phyloP scores from a whole-genome alignment of 1,140 invertebrate genomes.

The Notospermus geniculatus region DNA sequence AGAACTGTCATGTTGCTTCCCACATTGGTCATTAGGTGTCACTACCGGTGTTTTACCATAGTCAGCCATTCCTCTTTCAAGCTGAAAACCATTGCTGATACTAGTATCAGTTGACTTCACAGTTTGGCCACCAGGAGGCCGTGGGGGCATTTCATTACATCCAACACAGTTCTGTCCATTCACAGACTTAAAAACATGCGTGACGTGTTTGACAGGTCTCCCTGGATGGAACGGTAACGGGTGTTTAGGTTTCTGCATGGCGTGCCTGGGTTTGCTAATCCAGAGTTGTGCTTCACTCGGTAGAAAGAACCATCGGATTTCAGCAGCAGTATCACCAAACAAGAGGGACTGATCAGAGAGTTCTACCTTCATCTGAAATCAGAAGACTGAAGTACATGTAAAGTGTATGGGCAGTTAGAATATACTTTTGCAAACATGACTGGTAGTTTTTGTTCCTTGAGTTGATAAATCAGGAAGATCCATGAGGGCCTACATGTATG shows the following conservation, averaged over 20 bases:
- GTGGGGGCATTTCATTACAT: too few relatives aligned
- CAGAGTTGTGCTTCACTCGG: conserved; percentile 57
- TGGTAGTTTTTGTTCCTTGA: not conserved
- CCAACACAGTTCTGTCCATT: too few relatives aligned
- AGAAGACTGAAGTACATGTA: conserved; percentile 11
- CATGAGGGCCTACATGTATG: too few relatives aligned
- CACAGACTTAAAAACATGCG: too few relatives aligned
- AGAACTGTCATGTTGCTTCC: too few relatives aligned
- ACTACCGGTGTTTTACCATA: too few relatives aligned
- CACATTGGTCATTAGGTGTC: too few relatives aligned
- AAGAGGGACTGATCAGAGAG: conserved; percentile 73
- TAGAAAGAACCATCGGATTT: conserved; percentile 82
- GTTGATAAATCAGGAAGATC: too few relatives aligned
- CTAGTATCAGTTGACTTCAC: too few relatives aligned
- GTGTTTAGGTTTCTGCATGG: not conserved
- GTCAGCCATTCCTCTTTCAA: too few relatives aligned
- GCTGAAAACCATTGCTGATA: too few relatives aligned
- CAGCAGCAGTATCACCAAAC: conserved; percentile 66
- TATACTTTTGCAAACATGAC: not conserved
- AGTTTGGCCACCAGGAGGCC: too few relatives aligned
- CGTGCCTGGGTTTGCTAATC: conserved; percentile 27
- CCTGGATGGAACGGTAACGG: conserved; percentile 32
- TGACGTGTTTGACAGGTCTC: not conserved
- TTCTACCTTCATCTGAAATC: conserved; percentile 64
- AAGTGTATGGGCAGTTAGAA: not conserved